Evolutionary conservation across 2,888 invertebrate genomes (phyloP).

Genomic region (Mantis religiosa): DNA sequence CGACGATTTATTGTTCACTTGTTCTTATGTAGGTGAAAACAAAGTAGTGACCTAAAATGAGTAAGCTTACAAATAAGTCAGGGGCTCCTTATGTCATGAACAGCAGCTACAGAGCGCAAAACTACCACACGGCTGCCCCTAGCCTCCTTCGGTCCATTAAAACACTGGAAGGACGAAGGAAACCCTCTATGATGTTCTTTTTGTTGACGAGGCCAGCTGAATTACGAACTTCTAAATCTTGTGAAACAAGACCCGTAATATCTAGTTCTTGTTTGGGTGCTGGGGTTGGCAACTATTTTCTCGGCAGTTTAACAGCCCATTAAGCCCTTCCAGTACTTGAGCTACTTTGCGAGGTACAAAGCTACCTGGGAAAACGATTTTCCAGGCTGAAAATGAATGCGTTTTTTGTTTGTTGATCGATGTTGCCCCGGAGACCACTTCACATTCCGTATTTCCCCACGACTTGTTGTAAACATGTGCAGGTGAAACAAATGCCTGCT

Average conservation of each 20-base stretch:
- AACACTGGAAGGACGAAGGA: too few species aligned
- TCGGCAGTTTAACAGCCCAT: neutral
- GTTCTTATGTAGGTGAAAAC: too few species aligned
- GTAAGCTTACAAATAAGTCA: too few species aligned
- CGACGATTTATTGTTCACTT: too few species aligned
- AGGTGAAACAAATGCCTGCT: too few species aligned
- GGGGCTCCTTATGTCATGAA: too few species aligned
- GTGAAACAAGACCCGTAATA: neutral
- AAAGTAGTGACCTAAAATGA: too few species aligned
- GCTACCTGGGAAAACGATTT: neutral
- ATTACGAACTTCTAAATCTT: neutral
- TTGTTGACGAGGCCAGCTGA: neutral
- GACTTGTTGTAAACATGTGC: neutral
- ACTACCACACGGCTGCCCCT: too few species aligned
- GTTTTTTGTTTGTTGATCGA: neutral
- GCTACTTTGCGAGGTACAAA: neutral
- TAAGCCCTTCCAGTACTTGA: neutral
- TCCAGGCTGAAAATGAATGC: neutral
- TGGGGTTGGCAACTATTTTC: neutral
- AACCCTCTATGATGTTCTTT: too few species aligned
- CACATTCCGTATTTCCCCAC: neutral
- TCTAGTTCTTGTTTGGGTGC: neutral
- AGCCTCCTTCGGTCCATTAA: too few species aligned
- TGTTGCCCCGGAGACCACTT: neutral
- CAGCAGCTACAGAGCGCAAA: too few species aligned